phyloP scores from a whole-genome alignment of 2,113 vertebrate genomes.

The Bos indicus region DNA sequence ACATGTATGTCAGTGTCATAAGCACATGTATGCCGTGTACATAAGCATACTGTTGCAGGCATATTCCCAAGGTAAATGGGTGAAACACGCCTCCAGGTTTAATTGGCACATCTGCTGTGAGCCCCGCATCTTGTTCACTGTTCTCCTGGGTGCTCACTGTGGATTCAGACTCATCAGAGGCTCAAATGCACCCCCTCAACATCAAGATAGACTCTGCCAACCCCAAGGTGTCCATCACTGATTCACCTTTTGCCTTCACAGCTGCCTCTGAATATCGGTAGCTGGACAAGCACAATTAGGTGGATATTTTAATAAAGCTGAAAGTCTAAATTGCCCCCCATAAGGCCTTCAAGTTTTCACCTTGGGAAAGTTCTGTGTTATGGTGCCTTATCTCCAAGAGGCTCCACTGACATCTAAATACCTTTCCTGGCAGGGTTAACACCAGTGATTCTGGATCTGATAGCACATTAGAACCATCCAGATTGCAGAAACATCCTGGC shows the following conservation, averaged over 20 bases:
- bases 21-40: accelerated
- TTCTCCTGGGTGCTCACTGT: too few relatives aligned
- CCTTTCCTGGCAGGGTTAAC: not conserved
- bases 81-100: not conserved
- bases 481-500: not conserved
- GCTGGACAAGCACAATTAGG: not conserved
- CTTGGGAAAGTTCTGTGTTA: not conserved
- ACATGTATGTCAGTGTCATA: not conserved
- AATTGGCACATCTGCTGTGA: not conserved
- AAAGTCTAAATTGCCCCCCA: not conserved
- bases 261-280: not conserved
- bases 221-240: not conserved
- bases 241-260: not conserved
- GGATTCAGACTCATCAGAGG: not conserved
- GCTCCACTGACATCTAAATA: not conserved
- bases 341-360: not conserved
- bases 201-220: not conserved
- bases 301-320: not conserved
- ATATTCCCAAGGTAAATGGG: not conserved
- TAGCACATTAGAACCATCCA: not conserved
- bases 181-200: not conserved
- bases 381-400: not conserved
- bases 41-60: not conserved
- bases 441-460: not conserved
- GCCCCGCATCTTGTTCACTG: not conserved